These are phyloP conservation scores for Misgurnus anguillicaudatus DNA, from an alignment of 2,113 vertebrate species.

Conservation along the genomic window DNA sequence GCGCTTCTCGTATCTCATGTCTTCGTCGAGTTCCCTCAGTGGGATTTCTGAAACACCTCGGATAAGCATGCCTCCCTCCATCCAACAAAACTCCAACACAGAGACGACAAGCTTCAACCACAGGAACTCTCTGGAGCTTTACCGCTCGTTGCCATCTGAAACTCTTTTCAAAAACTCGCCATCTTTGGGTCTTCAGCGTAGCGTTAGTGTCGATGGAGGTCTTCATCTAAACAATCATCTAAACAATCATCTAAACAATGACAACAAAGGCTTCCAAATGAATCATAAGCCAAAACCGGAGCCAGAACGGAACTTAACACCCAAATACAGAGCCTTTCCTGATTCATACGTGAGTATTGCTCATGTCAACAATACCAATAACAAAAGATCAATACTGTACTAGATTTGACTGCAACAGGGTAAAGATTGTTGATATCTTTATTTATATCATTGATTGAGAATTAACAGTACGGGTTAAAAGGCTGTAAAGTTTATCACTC, in stretches of 20 bases:
- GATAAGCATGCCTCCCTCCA: conserved; percentile 48
- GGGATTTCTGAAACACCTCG: conserved; percentile 44
- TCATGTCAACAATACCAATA: conserved; percentile 2
- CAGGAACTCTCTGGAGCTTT: conserved; percentile 59
- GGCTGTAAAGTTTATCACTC: neutral
- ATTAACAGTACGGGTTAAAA: no score
- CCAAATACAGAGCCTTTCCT: conserved; percentile 65
- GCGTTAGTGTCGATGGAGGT: conserved; percentile 28
- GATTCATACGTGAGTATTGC: conserved; percentile 80
- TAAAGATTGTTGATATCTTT: neutral
- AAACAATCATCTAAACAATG: conserved; percentile 17
- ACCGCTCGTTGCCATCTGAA: conserved; percentile 47
- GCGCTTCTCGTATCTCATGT: conserved; percentile 63
- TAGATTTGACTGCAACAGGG: neutral
- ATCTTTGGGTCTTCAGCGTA: conserved; percentile 62
- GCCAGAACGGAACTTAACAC: conserved; percentile 47
- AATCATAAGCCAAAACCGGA: conserved; percentile 49
- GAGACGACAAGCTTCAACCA: conserved; percentile 6
- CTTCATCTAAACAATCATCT: neutral
- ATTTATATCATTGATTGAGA: neutral
- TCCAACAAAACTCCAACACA: neutral
- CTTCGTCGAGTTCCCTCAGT: conserved; percentile 50
- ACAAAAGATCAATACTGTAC: neutral
- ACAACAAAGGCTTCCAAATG: conserved; percentile 46
- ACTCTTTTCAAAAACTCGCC: conserved; percentile 33